Percentiles rank a stretch among this genome's conserved stretches.
Conservation (phyloP, 2,113 vertebrate genomes). For the Hippolais icterina region DNA sequence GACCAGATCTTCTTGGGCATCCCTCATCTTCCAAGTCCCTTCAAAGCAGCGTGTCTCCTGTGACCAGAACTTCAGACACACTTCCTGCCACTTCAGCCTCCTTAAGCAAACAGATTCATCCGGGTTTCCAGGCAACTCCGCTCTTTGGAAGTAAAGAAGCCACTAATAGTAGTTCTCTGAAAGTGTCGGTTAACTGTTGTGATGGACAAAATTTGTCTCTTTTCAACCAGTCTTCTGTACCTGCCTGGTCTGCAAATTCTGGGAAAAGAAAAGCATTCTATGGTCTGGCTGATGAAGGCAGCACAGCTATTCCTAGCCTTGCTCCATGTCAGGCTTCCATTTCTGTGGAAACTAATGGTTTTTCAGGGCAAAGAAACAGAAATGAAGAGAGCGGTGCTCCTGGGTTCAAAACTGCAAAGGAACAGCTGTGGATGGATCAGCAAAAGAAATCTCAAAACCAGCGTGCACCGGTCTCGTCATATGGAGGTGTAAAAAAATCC, state of each 20-base stretch:
- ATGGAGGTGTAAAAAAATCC: constrained; percentile 83
- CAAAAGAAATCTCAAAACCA: constrained; percentile 83
- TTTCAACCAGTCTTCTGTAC: not conserved
- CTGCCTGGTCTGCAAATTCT: not conserved
- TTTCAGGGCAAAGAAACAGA: not conserved
- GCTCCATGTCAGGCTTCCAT: not conserved
- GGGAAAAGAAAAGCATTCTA: constrained; percentile 62
- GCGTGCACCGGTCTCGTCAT: constrained; percentile 28
- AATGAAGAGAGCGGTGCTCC: constrained; percentile 58
- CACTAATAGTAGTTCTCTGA: not conserved
- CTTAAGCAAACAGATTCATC: not conserved
- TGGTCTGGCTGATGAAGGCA: constrained; percentile 33
- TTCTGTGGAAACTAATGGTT: constrained; percentile 9
- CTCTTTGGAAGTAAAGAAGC: constrained; percentile 56
- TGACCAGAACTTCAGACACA: not conserved
- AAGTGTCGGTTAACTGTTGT: not conserved
- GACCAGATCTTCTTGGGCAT: not conserved
- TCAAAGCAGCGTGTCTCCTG: not conserved
- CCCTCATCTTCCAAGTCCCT: not conserved
- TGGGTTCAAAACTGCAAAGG: constrained; percentile 88
- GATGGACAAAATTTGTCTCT: not conserved
- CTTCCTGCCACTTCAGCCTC: not conserved
- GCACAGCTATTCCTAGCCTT: not conserved
- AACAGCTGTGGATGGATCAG: constrained; percentile 86
- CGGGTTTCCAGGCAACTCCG: not conserved